Percentiles rank a stretch among this genome's conserved stretches.
Evolutionary conservation across 2,888 invertebrate genomes (phyloP).

Genomic region (Clistopyga incitator): DNA sequence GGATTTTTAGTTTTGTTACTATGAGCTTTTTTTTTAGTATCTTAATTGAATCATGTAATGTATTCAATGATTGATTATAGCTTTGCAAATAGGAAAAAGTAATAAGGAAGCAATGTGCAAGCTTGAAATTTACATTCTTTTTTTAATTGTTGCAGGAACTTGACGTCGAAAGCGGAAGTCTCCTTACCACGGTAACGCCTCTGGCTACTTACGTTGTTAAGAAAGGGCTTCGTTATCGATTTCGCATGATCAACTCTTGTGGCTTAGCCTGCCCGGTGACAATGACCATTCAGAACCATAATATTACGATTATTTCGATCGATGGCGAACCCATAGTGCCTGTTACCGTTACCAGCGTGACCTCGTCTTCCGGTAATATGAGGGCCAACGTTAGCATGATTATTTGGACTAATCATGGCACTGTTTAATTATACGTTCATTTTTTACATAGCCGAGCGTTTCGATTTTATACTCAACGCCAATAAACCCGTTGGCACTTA

Average conservation of each 20-base stretch:
- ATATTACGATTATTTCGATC: constrained; percentile 85
- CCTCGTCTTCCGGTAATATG: constrained; percentile 85
- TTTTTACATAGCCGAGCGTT: constrained; percentile 86
- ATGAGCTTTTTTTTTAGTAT: too few species aligned
- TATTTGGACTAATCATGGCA: neutral
- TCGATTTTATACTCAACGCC: constrained; percentile 86
- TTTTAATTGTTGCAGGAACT: constrained; percentile 82
- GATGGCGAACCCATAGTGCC: constrained; percentile 86
- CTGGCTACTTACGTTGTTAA: constrained; percentile 80
- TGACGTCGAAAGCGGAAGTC: constrained; percentile 52
- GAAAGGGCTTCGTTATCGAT: constrained; percentile 85
- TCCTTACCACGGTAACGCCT: constrained; percentile 71
- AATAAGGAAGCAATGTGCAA: too few species aligned
- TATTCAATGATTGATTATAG: too few species aligned
- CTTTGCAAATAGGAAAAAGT: too few species aligned
- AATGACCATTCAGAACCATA: constrained; percentile 85
- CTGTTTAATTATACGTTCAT: too few species aligned
- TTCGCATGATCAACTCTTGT: constrained; percentile 86
- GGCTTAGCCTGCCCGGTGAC: constrained; percentile 85
- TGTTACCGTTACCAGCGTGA: constrained; percentile 81
- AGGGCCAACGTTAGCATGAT: neutral
- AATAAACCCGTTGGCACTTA: constrained; percentile 83
- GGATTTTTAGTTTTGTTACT: too few species aligned
- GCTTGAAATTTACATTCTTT: neutral
- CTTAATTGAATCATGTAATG: too few species aligned